Percentiles rank a stretch among this genome's conserved stretches.
Conservation (phyloP, 2,888 invertebrate species). For the Eristalinus sepulchralis region DNA sequence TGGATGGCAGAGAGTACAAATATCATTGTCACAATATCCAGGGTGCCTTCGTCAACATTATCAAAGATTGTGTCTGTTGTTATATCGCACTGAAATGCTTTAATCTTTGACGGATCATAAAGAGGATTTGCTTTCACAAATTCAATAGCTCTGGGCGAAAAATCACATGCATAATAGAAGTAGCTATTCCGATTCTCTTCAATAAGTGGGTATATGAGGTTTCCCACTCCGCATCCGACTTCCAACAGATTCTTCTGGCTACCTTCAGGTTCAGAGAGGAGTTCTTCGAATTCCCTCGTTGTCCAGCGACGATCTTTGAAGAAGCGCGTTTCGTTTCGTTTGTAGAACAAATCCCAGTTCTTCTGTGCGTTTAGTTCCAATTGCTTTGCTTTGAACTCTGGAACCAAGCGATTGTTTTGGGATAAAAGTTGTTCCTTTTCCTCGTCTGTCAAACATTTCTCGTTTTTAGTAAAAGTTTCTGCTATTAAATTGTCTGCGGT, state of each 20-base stretch:
- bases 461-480: constrained; percentile 73
- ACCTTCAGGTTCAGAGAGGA: constrained; percentile 82
- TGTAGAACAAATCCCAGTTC: constrained; percentile 98
- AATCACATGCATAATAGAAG: constrained; percentile 94
- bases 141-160: constrained; percentile 94
- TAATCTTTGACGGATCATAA: constrained; percentile 85
- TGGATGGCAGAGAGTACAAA: constrained; percentile 98
- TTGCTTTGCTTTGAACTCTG: constrained; percentile 88
- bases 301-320: constrained; percentile 99
- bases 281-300: constrained; percentile 93
- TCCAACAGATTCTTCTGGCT: constrained; percentile 83
- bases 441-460: constrained; percentile 81
- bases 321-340: constrained; percentile 95
- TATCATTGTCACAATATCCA: constrained; percentile 93
- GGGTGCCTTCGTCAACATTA: constrained; percentile 81
- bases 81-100: constrained; percentile 92
- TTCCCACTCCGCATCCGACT: constrained; percentile 98
- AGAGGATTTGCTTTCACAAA: constrained; percentile 88
- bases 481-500: constrained; percentile 30
- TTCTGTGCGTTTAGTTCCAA: constrained; percentile 92
- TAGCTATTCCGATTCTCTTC: constrained; percentile 87
- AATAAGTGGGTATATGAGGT: constrained; percentile 95
- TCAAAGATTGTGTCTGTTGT: constrained; percentile 86
- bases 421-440: constrained; percentile 84
- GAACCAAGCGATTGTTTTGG: constrained; percentile 87